Evolutionary conservation across 1,140 invertebrate species (phyloP), one percentile per base, ranked within the genome.

Genomic region (Drosophila gunungcola): DNA sequence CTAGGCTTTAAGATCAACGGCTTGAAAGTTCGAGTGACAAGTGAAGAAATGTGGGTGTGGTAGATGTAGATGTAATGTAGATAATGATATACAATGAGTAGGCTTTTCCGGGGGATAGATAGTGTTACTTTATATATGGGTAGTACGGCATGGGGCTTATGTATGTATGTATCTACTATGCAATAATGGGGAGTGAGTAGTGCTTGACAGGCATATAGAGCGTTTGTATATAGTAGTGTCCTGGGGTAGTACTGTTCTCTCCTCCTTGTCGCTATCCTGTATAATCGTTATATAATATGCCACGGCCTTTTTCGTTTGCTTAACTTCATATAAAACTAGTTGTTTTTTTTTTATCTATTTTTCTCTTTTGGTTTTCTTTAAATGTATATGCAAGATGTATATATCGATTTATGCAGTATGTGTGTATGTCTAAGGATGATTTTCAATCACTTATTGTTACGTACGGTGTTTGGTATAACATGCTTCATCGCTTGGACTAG

Each of bases 381-480:
- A 67, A 78, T 82, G 58, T 80, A 63, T 75, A 63, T 68, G 64
- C 58, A 69, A 51, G 63, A 58, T 75, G 45, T 76, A 73, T 65
- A 68, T 79, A 81, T 83, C 49, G 72, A 76, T 79, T 53, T 65
- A 56, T 63, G 39, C 60, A 51, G 64, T 81, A 64, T 73, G 63
- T 68, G 53, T 75, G 60, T 88, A 88, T 83, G 84, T 83, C 83
- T 88, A 88, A 82, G 84, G 84, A 91, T 91, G 88, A 91, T 91
- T 91, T 90, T 91, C 70, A 91, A 91, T 91, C 88, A 90, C 88
- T 91, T 91, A 91, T 91, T 91, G 88, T 91, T 91, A 91, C 86
- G 82, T 91, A 91, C 88, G 88, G 88, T 91, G 88, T 91, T 90
- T 90, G 76, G 79, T 90, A 90, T 82, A 86, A 82, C 70, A 76